phyloP scores from a whole-genome alignment of 2,888 invertebrate genomes.

The Disparrhopalites patrizii region DNA sequence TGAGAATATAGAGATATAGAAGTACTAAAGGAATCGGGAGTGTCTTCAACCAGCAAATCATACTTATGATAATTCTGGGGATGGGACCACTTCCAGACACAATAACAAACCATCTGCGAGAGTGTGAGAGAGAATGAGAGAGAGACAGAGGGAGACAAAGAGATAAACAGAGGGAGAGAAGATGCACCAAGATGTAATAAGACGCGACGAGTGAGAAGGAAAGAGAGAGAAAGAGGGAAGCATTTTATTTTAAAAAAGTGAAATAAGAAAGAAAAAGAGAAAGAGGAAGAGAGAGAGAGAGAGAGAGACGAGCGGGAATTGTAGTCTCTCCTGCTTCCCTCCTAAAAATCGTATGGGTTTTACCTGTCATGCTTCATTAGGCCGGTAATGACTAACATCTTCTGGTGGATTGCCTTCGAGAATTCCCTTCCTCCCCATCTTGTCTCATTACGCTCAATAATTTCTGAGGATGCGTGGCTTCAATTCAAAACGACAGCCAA shows the following conservation, averaged over 20 bases:
- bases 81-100: not conserved
- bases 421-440: constrained; percentile 29
- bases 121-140: not conserved
- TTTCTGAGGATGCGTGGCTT: constrained; percentile 23
- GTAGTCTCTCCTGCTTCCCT: constrained; percentile 22
- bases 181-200: too few relatives aligned
- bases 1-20: too few relatives aligned
- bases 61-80: not conserved
- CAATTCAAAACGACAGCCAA: constrained; percentile 23
- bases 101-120: not conserved
- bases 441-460: constrained; percentile 31
- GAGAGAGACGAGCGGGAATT: constrained; percentile 10
- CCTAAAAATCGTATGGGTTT: constrained; percentile 35
- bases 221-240: not conserved
- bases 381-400: constrained; percentile 41
- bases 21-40: too few relatives aligned
- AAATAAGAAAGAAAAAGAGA: not conserved
- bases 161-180: not conserved
- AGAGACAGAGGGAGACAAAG: not conserved
- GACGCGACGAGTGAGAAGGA: too few relatives aligned
- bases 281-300: not conserved
- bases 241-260: not conserved
- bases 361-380: constrained; percentile 48
- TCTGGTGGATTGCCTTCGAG: constrained; percentile 22
- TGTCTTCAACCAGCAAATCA: not conserved